These are phyloP conservation scores for Coleophora flavipennella DNA, from an alignment of 2,888 invertebrate genomes.

Conservation along the genomic window DNA sequence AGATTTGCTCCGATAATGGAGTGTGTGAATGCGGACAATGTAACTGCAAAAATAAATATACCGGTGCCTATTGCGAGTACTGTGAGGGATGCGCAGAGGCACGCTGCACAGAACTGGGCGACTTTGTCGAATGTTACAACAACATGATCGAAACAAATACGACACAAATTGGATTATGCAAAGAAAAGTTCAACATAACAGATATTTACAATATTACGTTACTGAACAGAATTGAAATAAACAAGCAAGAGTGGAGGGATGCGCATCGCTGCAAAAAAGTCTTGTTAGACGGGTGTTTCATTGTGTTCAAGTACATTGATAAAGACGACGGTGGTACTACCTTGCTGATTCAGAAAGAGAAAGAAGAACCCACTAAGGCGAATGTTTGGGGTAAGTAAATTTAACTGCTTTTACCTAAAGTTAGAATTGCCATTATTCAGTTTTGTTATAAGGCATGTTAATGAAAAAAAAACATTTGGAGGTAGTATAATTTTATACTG, in stretches of 20 bases:
- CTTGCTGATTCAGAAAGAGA: constrained; percentile 41
- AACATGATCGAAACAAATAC: neutral
- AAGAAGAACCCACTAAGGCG: constrained; percentile 30
- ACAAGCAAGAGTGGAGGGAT: constrained; percentile 21
- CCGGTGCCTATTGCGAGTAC: constrained; percentile 78
- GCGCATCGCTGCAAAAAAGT: constrained; percentile 36
- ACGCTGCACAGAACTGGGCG: constrained; percentile 78
- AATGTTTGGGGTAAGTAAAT: constrained; percentile 44
- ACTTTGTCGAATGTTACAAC: constrained; percentile 78
- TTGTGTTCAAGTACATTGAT: constrained; percentile 39
- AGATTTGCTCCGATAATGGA: constrained; percentile 71
- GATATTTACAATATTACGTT: constrained; percentile 19
- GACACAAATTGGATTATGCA: neutral
- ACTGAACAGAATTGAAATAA: constrained; percentile 32
- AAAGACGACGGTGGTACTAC: constrained; percentile 22
- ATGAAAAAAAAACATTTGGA: no score
- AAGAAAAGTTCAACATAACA: constrained; percentile 18
- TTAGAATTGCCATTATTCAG: no score
- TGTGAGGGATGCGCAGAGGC: constrained; percentile 79
- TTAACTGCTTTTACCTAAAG: no score
- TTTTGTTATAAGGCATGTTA: no score
- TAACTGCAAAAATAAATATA: constrained; percentile 69
- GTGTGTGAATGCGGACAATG: constrained; percentile 81
- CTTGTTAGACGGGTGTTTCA: constrained; percentile 26
- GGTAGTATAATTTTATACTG: no score